Evolutionary conservation across 2,113 vertebrate species (phyloP), one percentile per base, ranked within the genome.

Genomic region (Pterocles orientalis): DNA sequence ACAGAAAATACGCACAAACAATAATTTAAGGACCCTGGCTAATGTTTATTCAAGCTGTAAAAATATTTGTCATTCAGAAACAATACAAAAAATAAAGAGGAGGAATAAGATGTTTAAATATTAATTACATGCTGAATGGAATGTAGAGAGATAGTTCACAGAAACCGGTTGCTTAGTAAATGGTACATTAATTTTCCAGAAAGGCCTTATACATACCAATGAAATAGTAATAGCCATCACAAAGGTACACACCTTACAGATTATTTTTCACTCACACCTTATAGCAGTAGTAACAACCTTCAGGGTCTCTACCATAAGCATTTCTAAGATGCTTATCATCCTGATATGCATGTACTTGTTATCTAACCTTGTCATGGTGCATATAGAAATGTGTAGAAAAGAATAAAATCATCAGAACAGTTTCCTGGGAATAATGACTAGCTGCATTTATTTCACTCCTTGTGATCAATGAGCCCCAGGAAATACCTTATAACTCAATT

Each of bases 41-140:
- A 90, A 94, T 82, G 71, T 95, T 94, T 97, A 87, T 77, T 91
- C 65, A 94, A 87, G 75, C 54, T 87, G 45, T 82, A 87, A 87
- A 96, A 96, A 89, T 95, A 96, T 94, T 95, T 97, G 80, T 69
- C 65, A 91, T 96, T 91, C 65, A 92, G 83, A 95, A 97, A 94
- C 58, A 93, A 93, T 82, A 58, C 14, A 87, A 82, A 96, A 92
- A 41, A 82, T 85, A 88, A 83, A 76, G 56, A 90, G 56, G 41
- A 86, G 6, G 34, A 28, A 90, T 92, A 90, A 88, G 41, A 61
- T 54, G 7, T 79, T 96, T 92, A 96, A 96, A 95, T 95, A 97
- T 97, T 96, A 92, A 96, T 92, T 96, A 34, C 58, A 68, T 66
- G 47, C 66, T 92, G 81, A 95, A 89, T 80, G 17, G 62, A 92